phyloP scores from a whole-genome alignment of 2,888 invertebrate genomes.

The Watsonalla binaria region DNA sequence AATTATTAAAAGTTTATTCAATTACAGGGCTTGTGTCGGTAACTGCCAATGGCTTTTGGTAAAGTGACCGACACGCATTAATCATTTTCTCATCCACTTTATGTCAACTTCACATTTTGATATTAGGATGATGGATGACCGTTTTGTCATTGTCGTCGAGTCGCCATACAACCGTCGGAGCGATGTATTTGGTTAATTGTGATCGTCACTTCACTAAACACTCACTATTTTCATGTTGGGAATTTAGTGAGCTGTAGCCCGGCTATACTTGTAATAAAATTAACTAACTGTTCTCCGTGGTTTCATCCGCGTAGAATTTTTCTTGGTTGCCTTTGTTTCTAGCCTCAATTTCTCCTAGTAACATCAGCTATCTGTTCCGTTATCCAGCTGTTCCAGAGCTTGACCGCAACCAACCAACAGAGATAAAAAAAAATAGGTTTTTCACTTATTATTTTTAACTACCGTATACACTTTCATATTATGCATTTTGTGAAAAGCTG shows the following conservation, averaged over 20 bases:
- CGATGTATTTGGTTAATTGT: constrained; percentile 10
- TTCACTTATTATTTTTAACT: too few relatives aligned
- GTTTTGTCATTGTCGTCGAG: constrained; percentile 38
- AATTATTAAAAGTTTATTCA: constrained; percentile 30
- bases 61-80: constrained; percentile 56
- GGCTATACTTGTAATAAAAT: neutral
- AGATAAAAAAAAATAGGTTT: too few relatives aligned
- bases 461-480: too few relatives aligned
- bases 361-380: neutral
- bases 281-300: neutral
- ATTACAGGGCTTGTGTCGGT: constrained; percentile 45
- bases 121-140: constrained; percentile 66
- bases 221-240: too few relatives aligned
- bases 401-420: too few relatives aligned
- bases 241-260: too few relatives aligned
- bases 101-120: constrained; percentile 75
- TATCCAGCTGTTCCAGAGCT: too few relatives aligned
- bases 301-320: too few relatives aligned
- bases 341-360: too few relatives aligned
- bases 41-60: constrained; percentile 39
- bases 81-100: constrained; percentile 75
- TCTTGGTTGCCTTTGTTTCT: too few relatives aligned
- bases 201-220: neutral
- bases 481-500: too few relatives aligned
- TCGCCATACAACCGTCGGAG: constrained; percentile 25